Evolutionary conservation across 2,113 vertebrate genomes (phyloP).

Genomic region (Thamnophis sirtalis): DNA sequence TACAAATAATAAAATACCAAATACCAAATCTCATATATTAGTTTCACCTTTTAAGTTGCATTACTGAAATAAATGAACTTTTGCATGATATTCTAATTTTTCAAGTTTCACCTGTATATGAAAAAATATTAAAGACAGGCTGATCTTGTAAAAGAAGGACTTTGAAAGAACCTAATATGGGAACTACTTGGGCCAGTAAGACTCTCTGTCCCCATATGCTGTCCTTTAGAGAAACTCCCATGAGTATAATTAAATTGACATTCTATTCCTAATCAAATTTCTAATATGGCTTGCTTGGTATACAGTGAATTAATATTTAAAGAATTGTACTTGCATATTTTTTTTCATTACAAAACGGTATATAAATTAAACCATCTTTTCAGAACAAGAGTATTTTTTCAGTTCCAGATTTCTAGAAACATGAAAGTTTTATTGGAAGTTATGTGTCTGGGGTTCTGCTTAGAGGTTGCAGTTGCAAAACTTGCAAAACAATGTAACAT

Average conservation of each 20-base stretch:
- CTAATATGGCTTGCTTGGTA: not conserved
- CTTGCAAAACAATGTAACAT: not conserved
- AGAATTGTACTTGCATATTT: not conserved
- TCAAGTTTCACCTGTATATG: too few species aligned
- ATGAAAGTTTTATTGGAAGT: not conserved
- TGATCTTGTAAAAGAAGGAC: not conserved
- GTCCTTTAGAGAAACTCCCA: not conserved
- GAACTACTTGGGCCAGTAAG: not conserved
- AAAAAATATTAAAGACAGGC: not conserved
- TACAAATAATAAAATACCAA: too few species aligned
- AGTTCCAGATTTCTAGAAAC: not conserved
- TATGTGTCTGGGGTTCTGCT: not conserved
- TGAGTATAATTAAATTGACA: not conserved
- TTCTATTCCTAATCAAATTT: not conserved
- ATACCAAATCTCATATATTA: too few species aligned
- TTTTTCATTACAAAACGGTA: not conserved
- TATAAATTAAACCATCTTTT: not conserved
- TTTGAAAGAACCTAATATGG: not conserved
- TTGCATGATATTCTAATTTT: too few species aligned
- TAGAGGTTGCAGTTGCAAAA: not conserved
- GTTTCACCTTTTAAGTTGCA: too few species aligned
- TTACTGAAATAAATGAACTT: too few species aligned
- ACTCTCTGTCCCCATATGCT: not conserved
- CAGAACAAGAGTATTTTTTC: not conserved
- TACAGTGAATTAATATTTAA: not conserved